phyloP scores from a whole-genome alignment of 2,113 vertebrate genomes.

The Turnix velox region DNA sequence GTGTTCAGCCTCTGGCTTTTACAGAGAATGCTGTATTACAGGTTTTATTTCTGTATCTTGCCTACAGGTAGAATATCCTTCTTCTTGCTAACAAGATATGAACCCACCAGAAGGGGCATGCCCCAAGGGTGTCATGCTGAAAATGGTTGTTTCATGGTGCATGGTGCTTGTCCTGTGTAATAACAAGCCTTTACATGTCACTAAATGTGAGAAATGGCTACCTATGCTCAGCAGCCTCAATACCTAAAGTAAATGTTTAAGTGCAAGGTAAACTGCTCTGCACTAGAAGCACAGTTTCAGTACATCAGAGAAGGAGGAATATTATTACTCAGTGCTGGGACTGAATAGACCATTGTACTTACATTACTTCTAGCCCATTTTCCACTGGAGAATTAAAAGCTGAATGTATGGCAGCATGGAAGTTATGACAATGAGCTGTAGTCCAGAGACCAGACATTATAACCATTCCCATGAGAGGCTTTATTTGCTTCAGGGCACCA shows the following conservation, averaged over 20 bases:
- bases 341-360: neutral
- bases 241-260: neutral
- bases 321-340: neutral
- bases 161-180: neutral
- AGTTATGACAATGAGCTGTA: neutral
- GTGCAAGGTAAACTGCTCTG: neutral
- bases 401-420: neutral
- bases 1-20: neutral
- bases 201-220: neutral
- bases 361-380: neutral
- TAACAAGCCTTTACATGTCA: neutral
- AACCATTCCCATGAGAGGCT: neutral
- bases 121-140: neutral
- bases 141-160: neutral
- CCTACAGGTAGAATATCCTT: neutral
- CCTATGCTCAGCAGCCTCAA: neutral
- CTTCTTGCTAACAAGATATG: neutral
- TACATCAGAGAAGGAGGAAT: neutral
- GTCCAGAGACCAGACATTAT: neutral
- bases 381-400: neutral
- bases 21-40: neutral
- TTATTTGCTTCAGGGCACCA: conserved; percentile 3
- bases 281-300: neutral
- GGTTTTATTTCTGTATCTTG: neutral
- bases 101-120: neutral